Evolutionary conservation across 2,888 invertebrate species (phyloP).

Genomic region (Drosophila flavopinicola): DNA sequence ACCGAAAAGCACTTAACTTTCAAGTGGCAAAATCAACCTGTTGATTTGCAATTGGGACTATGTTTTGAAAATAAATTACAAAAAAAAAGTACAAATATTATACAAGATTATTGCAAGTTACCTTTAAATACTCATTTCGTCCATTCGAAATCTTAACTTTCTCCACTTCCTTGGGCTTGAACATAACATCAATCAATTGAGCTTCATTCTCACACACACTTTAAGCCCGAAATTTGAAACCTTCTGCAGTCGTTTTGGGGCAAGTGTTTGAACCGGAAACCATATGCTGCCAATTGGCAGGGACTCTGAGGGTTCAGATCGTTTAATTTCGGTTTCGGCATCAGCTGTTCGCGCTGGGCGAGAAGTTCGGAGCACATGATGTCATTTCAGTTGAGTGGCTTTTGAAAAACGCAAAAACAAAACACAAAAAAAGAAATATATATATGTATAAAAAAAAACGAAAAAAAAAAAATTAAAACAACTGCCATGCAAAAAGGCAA

Average conservation of each 20-base stretch:
- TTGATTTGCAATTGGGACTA: conserved; percentile 37
- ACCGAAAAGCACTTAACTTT: conserved; percentile 63
- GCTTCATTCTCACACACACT: conserved; percentile 2
- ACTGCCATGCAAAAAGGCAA: conserved; percentile 56
- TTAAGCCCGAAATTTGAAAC: background rate
- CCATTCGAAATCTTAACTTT: background rate
- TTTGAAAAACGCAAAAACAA: conserved; percentile 39
- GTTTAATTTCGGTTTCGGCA: conserved; percentile 64
- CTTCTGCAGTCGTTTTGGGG: conserved; percentile 8
- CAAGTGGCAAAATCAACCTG: conserved; percentile 59
- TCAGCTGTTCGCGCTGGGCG: conserved; percentile 65
- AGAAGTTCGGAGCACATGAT: conserved; percentile 71
- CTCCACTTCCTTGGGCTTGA: background rate
- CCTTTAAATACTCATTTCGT: no score
- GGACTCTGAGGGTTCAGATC: conserved; percentile 47
- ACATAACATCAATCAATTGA: conserved; percentile 1
- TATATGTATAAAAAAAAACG: conserved; percentile 17
- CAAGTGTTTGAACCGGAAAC: conserved; percentile 64
- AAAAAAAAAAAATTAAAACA: conserved; percentile 28
- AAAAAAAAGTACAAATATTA: background rate
- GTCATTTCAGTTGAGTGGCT: conserved; percentile 82
- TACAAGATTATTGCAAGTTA: no score
- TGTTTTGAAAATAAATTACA: background rate
- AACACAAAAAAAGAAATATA: background rate
- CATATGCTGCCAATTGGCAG: conserved; percentile 61